These are phyloP conservation scores for Semicossyphus pulcher DNA, from an alignment of 2,113 vertebrate genomes.

Conservation along the genomic window DNA sequence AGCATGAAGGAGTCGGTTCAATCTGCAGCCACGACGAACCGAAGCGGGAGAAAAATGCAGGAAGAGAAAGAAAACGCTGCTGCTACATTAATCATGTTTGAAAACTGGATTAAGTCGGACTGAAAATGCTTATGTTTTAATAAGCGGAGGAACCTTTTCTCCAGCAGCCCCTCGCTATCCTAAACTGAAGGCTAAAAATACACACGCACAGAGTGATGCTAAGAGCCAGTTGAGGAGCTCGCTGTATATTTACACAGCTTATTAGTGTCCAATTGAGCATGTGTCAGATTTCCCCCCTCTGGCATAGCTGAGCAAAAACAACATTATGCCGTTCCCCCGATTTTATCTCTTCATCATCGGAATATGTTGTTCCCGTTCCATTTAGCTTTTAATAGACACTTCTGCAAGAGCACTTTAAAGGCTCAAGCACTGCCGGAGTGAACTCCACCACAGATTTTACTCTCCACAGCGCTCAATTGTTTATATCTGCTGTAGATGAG, in stretches of 20 bases:
- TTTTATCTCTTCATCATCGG: constrained; percentile 73
- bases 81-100: background rate
- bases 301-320: constrained; percentile 72
- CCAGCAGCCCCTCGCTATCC: constrained; percentile 34
- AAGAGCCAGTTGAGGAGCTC: constrained; percentile 63
- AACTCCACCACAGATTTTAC: constrained; percentile 73
- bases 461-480: constrained; percentile 60
- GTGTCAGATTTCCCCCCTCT: constrained; percentile 67
- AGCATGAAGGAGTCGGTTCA: background rate
- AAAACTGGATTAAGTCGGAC: background rate
- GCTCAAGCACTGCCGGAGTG: constrained; percentile 72
- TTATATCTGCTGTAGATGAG: constrained; percentile 62
- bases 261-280: constrained; percentile 82
- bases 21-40: background rate
- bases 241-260: constrained; percentile 76
- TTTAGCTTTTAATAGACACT: constrained; percentile 77
- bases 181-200: constrained; percentile 64
- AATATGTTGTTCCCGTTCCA: constrained; percentile 76
- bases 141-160: constrained; percentile 31
- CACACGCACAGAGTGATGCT: constrained; percentile 52
- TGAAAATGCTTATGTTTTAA: constrained; percentile 47
- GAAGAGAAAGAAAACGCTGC: background rate
- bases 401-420: constrained; percentile 71
- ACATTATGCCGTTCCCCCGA: constrained; percentile 71
- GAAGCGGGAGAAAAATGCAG: background rate